phyloP scores from a whole-genome alignment of 2,113 vertebrate species.

The Blennius ocellaris region DNA sequence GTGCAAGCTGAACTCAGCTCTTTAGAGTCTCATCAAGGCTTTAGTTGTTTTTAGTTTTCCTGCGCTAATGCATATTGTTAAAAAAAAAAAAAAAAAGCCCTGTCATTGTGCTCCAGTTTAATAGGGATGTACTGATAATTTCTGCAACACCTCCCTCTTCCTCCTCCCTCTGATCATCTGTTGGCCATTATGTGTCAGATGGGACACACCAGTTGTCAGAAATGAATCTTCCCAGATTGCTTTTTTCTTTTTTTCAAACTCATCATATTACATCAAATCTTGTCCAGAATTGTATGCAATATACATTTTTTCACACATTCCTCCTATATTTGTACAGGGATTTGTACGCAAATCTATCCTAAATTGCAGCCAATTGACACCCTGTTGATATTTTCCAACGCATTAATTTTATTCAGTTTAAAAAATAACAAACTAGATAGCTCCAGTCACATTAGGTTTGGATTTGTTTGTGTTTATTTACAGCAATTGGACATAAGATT shows the following conservation, averaged over 20 bases:
- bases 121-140: neutral
- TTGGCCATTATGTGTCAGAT: conserved; percentile 22
- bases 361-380: no score
- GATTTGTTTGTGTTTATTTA: no score
- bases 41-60: neutral
- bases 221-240: neutral
- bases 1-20: conserved; percentile 7
- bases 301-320: neutral
- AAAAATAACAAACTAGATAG: no score
- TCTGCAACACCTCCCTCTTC: neutral
- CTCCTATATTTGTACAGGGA: neutral
- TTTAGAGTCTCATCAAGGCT: conserved; percentile 6
- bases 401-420: no score
- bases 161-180: conserved; percentile 25
- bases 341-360: no score
- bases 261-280: neutral
- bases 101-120: conserved; percentile 1
- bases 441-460: no score
- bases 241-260: neutral
- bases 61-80: neutral
- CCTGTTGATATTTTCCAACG: no score
- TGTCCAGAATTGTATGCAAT: neutral
- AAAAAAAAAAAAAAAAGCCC: neutral
- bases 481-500: no score
- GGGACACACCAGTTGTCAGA: conserved; percentile 4